These are phyloP conservation scores for Megalops cyprinoides DNA, from an alignment of 2,797 vertebrate species.

Conservation along the genomic window DNA sequence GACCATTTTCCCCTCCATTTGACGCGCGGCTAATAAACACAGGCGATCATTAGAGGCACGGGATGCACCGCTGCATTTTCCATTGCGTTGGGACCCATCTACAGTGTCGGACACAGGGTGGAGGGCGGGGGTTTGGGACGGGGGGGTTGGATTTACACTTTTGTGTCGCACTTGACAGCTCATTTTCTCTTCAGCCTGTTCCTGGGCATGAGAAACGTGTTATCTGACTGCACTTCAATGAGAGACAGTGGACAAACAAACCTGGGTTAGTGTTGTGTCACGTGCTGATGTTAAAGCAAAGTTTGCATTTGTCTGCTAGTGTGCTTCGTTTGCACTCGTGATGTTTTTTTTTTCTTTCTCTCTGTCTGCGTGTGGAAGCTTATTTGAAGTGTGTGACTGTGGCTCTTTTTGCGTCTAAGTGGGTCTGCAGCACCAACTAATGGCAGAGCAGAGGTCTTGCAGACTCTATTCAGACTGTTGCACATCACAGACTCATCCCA, in stretches of 20 bases:
- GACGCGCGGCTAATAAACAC: conserved; percentile 4
- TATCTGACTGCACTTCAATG: not conserved
- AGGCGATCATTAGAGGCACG: conserved; percentile 2
- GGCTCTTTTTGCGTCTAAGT: no score
- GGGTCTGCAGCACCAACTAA: no score
- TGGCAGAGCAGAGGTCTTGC: no score
- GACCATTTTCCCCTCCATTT: conserved; percentile 15
- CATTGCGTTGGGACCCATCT: not conserved
- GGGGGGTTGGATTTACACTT: not conserved
- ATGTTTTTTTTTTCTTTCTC: not conserved
- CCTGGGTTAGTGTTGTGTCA: not conserved
- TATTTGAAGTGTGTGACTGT: no score
- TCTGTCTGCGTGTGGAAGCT: not conserved
- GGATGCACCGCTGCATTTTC: conserved; percentile 3
- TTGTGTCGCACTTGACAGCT: not conserved
- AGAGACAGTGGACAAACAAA: not conserved
- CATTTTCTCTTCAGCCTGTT: not conserved
- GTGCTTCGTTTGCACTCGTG: not conserved
- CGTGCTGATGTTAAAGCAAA: not conserved
- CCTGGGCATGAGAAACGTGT: not conserved
- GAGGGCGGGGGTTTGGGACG: not conserved
- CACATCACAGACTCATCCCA: not conserved
- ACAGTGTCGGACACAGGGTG: not conserved
- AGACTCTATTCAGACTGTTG: no score
- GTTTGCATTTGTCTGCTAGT: not conserved